Base-by-base conservation (phyloP, 2,113 vertebrate genomes). In the Glaucidium brasilianum region DNA sequence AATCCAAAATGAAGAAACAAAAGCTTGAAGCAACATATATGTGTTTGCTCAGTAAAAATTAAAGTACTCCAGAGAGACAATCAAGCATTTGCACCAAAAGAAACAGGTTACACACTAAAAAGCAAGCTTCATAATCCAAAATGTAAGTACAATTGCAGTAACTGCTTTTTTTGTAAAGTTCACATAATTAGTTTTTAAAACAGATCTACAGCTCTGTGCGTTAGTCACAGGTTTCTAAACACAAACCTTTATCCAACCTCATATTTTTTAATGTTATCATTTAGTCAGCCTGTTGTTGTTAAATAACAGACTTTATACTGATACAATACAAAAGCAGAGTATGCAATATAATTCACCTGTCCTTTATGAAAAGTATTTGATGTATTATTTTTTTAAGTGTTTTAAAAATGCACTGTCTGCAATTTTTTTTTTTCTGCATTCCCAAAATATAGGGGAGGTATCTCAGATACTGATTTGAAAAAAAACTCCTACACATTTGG, bases 91-190 rank as follows among this genome's bases (percentile, higher is more conserved):
- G 0, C 29, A 50, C 23, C 25, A 73, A 91, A 73, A 63, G 22
- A 82, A 86, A 67, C 58, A 89, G 25, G 16, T 50, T 47, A 60
- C 85, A 49, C 17, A 29, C 45, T 53, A 49, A 63, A 94, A 90
- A 78, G 3, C 35, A 62, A 58, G 37, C 15, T 90, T 73, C 6
- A 0, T n/a, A 73, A 52, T 19, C n/a, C 37, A 75, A n/a, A 85
- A 68, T 35, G 35, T 5, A 53, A 4, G 30, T 19, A 77, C 0
- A 0, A 58, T 2, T 27, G 16, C 34, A 89, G 2, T 30, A 89
- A 32, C 34, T 37, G 35, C 3, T 3, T 52, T 79, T 55, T 9
- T 16, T 5, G 2, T 60, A 26, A 79, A 93, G 26, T 62, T 73
- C 32, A 56, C 12, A 15, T 13, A 12, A 67, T 78, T 77, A 47